Evolutionary conservation across 1,140 invertebrate species (phyloP), one percentile per base, ranked within the genome.

Genomic region (Achroia grisella): DNA sequence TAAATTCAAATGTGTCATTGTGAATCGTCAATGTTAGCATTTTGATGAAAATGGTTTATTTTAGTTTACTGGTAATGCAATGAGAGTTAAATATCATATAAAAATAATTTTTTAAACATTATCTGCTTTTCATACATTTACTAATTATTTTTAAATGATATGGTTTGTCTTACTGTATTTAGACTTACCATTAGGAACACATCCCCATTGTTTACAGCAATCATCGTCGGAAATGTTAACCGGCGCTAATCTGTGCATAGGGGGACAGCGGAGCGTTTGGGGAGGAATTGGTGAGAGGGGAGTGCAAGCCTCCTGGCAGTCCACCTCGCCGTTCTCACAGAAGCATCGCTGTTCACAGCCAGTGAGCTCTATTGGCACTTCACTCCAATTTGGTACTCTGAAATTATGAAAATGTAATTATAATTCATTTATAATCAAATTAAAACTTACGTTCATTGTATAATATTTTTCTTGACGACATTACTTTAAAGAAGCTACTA

Each of bases 311-410:
- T 90, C 89, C 48, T 93, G 90, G 65, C 96, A 97, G 35, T 94
- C 93, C 4, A 97, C 87, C 52, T 93, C 93, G 14, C 95, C 95
- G 71, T 92, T 91, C 68, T 95, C 93, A 62, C 95, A 97, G 72
- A 91, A 94, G 77, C 95, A 97, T 59, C 91, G 87, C 48, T 94
- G 90, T 41, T 95, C 93, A 69, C 95, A 97, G 36, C 94, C 94
- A 59, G 79, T 93, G 87, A 70, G 80, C 37, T 72, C 66, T 13
- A 83, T 68, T 1, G 92, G 92, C 27, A 94, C 90, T 40, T 90
- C 89, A 28, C 90, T 88, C 87, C 90, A 92, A 67, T 94, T 93
- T 11, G 90, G 88, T 43, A 90, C 73, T 23, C 84, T 88, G 53
- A 41, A 62, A 72, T 41, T 23, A 23, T 23, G 2, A 6, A 23